Base-by-base conservation (phyloP, 2,113 vertebrate genomes). In the Pachycephala philippinensis region DNA sequence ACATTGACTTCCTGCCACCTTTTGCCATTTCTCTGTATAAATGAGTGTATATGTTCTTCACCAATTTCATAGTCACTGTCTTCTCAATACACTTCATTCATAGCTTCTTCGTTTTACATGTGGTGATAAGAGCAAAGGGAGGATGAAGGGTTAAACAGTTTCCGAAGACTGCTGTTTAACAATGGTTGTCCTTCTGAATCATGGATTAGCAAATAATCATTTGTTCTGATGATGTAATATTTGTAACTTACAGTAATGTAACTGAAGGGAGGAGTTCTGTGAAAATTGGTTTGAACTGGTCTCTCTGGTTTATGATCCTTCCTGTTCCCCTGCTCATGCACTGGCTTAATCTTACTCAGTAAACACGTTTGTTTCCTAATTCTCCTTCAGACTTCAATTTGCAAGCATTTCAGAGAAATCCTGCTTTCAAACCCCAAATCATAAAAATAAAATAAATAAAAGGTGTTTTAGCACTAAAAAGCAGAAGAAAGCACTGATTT, bases 221-320 rank as follows among this genome's bases (percentile, higher is more conserved):
- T 97, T 96, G 57, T 96, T 81, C 90, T 91, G 86, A 61, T 95
- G 93, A 96, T 90, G 92, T 94, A 85, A 95, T 94, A 80, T 93
- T 88, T 95, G 84, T 93, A 69, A 88, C 65, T 86, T 91, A 96
- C 56, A 80, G 80, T 87, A 93, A 95, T 79, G 76, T 84, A 92
- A 60, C 83, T 85, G 69, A 82, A 71, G 90, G 82, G 95, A 94
- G 95, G 93, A 95, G 94, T 86, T 83, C 68, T 85, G 71, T 70
- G 89, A 89, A 97, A 96, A 97, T 93, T 87, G 57, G 66, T 95
- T 94, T 92, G 90, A 93, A 92, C 95, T 94, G 84, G 94, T 96
- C 96, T 96, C 93, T 83, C 93, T 95, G 86, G 83, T 95, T 96
- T 92, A 84, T 82, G 89, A 90, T 92, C 61, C 77, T 97, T 97